Conservation (phyloP, 53 echinoderm and acorn worm species). For the Luidia sarsii region DNA sequence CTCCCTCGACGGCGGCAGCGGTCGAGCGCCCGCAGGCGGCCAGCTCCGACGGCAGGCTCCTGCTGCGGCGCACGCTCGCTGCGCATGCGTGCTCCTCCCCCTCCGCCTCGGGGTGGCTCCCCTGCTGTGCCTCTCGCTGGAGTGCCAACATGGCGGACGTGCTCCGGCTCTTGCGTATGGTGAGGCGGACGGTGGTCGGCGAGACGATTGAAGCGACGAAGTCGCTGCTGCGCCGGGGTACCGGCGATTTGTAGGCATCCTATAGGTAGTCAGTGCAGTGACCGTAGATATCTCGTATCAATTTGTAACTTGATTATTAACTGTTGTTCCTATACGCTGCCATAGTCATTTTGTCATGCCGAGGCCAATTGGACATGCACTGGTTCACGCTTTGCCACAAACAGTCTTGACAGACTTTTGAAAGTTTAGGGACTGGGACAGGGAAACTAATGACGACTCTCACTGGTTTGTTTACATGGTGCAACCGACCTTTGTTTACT, state of each 20-base stretch:
- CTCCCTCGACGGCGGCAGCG: neutral
- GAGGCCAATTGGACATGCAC: too few species aligned
- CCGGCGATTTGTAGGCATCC: neutral
- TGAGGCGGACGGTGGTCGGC: constrained; percentile 22
- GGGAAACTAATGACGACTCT: too few species aligned
- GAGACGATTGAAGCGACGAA: constrained; percentile 23
- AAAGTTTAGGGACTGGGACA: too few species aligned
- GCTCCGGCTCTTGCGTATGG: constrained; percentile 38
- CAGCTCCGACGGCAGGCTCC: constrained; percentile 8
- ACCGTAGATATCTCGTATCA: too few species aligned
- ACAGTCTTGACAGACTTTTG: too few species aligned
- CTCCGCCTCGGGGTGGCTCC: neutral
- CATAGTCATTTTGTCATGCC: too few species aligned
- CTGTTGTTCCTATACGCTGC: too few species aligned
- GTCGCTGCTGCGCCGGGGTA: neutral
- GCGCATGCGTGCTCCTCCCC: neutral
- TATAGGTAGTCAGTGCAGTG: too few species aligned
- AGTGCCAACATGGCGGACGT: constrained; percentile 16
- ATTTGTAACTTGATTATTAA: too few species aligned
- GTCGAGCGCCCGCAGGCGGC: neutral
- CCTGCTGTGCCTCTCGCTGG: constrained; percentile 1
- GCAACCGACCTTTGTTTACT: too few species aligned
- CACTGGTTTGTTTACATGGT: too few species aligned
- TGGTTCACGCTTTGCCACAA: too few species aligned
- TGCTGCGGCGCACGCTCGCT: neutral